A percentile compares a stretch with the other conserved stretches of the same genome.
Conservation (phyloP, 2,888 invertebrate species). For the Osmoderma eremita region DNA sequence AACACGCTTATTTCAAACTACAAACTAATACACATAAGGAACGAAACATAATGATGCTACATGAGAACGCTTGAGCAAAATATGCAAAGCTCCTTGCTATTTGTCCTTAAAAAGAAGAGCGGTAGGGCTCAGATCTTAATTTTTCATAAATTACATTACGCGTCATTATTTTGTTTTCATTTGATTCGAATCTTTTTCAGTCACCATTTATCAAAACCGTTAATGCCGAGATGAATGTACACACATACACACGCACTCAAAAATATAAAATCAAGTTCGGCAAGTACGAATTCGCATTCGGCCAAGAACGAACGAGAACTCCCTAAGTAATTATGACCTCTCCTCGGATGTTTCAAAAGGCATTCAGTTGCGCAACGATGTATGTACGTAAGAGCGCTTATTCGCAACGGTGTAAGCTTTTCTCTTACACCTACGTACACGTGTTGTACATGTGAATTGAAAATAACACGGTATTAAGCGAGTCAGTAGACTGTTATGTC, state of each 20-base stretch:
- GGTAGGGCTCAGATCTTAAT: too few species aligned
- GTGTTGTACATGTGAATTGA: slow-evolving; percentile 13
- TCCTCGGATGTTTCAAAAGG: slow-evolving; percentile 24
- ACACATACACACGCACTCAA: not conserved
- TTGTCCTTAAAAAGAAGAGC: too few species aligned
- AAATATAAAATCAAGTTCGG: slow-evolving; percentile 21
- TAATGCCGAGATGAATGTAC: slow-evolving; percentile 19
- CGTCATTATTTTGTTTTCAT: slow-evolving; percentile 5
- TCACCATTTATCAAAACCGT: slow-evolving; percentile 12
- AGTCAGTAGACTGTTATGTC: slow-evolving; percentile 31
- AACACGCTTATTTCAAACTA: too few species aligned
- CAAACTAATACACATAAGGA: too few species aligned
- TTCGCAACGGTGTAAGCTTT: slow-evolving; percentile 22
- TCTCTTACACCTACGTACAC: slow-evolving; percentile 27
- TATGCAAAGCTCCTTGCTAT: too few species aligned
- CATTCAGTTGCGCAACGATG: slow-evolving; percentile 3
- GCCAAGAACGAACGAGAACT: slow-evolving; percentile 1
- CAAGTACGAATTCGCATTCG: not conserved
- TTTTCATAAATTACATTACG: too few species aligned
- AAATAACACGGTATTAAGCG: slow-evolving; percentile 34
- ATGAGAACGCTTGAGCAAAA: too few species aligned
- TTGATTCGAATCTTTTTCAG: not conserved
- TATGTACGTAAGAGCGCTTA: not conserved
- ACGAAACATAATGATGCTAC: too few species aligned
- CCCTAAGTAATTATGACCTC: slow-evolving; percentile 8